These are phyloP conservation scores for Catamblyrhynchus diadema DNA, from an alignment of 2,797 vertebrate species.

Conservation along the genomic window DNA sequence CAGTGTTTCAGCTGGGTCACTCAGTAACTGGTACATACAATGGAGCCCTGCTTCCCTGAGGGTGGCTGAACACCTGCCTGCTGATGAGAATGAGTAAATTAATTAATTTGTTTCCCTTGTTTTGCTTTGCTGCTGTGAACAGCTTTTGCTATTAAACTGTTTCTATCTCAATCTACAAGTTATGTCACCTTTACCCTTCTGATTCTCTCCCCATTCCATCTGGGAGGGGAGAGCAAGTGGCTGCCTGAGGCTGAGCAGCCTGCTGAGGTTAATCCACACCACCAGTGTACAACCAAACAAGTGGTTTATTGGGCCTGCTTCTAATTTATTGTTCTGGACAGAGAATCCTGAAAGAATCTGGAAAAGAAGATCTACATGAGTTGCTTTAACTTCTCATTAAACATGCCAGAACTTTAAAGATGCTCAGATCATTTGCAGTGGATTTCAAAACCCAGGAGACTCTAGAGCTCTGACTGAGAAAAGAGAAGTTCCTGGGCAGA, in stretches of 20 bases:
- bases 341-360: background rate
- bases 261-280: background rate
- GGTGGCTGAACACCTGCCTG: background rate
- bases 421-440: background rate
- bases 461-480: background rate
- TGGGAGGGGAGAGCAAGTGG: background rate
- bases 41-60: background rate
- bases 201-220: background rate
- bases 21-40: accelerated
- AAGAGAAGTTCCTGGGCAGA: background rate
- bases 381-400: background rate
- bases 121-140: background rate
- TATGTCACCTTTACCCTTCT: background rate
- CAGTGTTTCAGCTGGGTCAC: background rate
- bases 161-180: background rate
- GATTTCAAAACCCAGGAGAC: background rate
- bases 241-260: background rate
- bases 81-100: background rate
- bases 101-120: background rate
- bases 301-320: background rate
- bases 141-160: background rate
- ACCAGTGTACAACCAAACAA: background rate
- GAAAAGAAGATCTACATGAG: background rate
- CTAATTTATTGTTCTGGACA: background rate
- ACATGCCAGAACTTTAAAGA: background rate